Evolutionary conservation across 2,113 vertebrate species (phyloP).

Genomic region (Tetrax tetrax): DNA sequence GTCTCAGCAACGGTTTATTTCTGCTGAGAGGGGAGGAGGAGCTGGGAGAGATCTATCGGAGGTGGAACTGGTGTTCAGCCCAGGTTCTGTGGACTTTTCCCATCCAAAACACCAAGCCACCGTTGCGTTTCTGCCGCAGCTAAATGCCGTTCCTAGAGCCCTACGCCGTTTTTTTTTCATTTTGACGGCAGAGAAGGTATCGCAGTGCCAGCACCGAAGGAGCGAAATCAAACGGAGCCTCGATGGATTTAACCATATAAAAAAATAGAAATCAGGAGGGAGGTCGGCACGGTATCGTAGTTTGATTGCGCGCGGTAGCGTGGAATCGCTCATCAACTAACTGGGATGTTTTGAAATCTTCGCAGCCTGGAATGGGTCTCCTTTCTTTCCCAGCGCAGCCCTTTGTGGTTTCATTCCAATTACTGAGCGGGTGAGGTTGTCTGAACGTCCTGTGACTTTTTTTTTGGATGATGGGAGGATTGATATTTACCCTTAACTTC

Average conservation of each 20-base stretch:
- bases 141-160: not conserved
- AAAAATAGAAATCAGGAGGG: not conserved
- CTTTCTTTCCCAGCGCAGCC: not conserved
- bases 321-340: not conserved
- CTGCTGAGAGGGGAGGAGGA: not conserved
- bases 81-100: not conserved
- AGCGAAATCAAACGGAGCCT: not conserved
- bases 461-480: not conserved
- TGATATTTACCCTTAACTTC: not conserved
- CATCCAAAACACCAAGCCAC: not conserved
- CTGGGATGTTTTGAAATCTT: not conserved
- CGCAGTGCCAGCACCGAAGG: not conserved
- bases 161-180: not conserved
- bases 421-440: not conserved
- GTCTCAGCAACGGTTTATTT: not conserved
- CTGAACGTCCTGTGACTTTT: not conserved
- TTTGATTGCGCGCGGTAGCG: not conserved
- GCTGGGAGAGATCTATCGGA: not conserved
- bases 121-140: not conserved
- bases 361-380: not conserved
- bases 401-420: not conserved
- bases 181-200: not conserved
- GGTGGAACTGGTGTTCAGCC: not conserved
- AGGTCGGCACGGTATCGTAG: not conserved
- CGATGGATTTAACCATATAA: not conserved